phyloP scores from a whole-genome alignment of 2,888 invertebrate species.

The Cosmia trapezina region DNA sequence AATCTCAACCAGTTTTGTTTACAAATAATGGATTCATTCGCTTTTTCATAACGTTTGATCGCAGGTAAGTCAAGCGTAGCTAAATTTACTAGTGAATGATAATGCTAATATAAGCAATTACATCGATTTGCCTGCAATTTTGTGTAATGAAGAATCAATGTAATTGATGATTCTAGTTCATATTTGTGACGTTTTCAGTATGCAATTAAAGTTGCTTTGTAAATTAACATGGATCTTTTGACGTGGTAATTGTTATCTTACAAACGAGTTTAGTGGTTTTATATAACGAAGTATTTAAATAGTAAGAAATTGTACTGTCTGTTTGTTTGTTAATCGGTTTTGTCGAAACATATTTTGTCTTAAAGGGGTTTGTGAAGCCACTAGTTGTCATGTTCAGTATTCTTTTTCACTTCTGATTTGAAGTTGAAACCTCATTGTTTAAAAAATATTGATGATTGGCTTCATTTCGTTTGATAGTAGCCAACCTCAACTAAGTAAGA shows the following conservation, averaged over 20 bases:
- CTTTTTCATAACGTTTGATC: conserved; percentile 38
- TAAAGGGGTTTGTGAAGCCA: neutral
- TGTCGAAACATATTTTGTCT: neutral
- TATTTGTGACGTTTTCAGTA: conserved; percentile 31
- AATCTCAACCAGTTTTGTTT: conserved; percentile 25
- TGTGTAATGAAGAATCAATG: conserved; percentile 44
- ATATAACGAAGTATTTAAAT: neutral
- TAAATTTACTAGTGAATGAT: conserved; percentile 33
- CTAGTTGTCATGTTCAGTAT: too few relatives aligned
- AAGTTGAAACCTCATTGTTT: neutral
- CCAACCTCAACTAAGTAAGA: neutral
- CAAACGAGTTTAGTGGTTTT: conserved; percentile 21
- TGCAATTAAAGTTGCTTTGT: conserved; percentile 16
- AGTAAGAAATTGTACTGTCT: neutral
- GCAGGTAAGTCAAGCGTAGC: conserved; percentile 26
- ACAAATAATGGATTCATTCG: conserved; percentile 31
- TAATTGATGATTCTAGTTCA: conserved; percentile 33
- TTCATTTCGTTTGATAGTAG: neutral
- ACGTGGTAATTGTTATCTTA: conserved; percentile 37
- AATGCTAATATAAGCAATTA: conserved; percentile 48
- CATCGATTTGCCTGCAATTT: conserved; percentile 38
- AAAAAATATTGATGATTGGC: neutral
- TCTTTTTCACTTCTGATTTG: neutral
- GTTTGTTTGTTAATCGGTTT: neutral
- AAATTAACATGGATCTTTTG: conserved; percentile 16